phyloP scores from a whole-genome alignment of 2,888 invertebrate species.

The Nomada fucata region DNA sequence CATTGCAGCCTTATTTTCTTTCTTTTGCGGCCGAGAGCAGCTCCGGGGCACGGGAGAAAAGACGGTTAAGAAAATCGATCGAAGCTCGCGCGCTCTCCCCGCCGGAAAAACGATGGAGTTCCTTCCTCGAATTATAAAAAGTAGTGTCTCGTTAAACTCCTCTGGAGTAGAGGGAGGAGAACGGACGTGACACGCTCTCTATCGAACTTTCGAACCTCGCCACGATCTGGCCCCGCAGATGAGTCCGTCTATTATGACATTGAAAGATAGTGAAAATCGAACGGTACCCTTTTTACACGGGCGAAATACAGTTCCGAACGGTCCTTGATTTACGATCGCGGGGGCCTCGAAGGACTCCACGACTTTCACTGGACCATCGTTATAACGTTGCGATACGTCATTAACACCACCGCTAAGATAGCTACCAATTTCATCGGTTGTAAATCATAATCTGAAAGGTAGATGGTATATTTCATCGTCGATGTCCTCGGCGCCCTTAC shows the following conservation, averaged over 20 bases:
- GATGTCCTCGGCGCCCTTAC: not conserved
- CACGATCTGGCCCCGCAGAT: slow-evolving; percentile 18
- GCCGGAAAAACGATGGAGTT: slow-evolving; percentile 51
- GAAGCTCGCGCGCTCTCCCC: slow-evolving; percentile 17
- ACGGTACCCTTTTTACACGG: not conserved
- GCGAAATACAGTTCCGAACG: not conserved
- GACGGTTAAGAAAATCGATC: slow-evolving; percentile 67
- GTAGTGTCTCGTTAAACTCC: slow-evolving; percentile 56
- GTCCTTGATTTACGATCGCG: too few species aligned
- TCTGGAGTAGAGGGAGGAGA: not conserved
- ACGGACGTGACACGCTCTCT: not conserved
- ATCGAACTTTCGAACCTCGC: slow-evolving; percentile 2
- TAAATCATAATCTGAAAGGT: not conserved
- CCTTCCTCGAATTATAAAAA: slow-evolving; percentile 57
- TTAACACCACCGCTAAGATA: not conserved
- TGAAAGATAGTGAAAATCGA: slow-evolving; percentile 25
- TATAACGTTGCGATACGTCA: too few species aligned
- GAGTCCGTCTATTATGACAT: slow-evolving; percentile 23
- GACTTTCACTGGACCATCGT: not conserved
- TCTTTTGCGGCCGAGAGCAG: slow-evolving; percentile 60
- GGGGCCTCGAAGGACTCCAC: not conserved
- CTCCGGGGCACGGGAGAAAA: slow-evolving; percentile 51
- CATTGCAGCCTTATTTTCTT: slow-evolving; percentile 66
- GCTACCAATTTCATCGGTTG: not conserved
- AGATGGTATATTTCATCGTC: not conserved